Evolutionary conservation across 2,113 vertebrate species (phyloP), one percentile per base, ranked within the genome.

Genomic region (Prolemur simus): DNA sequence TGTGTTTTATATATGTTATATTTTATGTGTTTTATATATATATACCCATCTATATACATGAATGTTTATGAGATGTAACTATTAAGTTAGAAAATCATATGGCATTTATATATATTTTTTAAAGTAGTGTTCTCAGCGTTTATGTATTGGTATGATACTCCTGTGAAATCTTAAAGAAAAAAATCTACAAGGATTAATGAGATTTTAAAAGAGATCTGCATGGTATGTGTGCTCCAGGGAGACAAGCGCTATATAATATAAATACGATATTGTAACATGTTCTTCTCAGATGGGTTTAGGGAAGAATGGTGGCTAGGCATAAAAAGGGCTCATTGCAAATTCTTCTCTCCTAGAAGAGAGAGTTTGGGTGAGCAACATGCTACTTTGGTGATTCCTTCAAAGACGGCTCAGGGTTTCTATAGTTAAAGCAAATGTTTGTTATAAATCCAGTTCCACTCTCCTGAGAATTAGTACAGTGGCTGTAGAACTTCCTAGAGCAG

Each of bases 161-260:
- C 82, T 54, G 14, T 73, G 74, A 97, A 95, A 95, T 89, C 63
- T 94, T 97, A 76, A 94, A 81, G 95, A 78, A 93, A 96, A 96
- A 91, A 49, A 27, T 60, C 74, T 27, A 37, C 69, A 69, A 89
- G 27, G 60, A 97, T 80, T 95, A 96, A 97, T 95, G 69, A 92
- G 52, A 69, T 87, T 94, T 97, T 93, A 89, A 95, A 96, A 73
- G 89, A 96, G 52, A 93, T 76, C 63, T 81, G 32, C 32, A 23
- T 14, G 56, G 52, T 42, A n/a, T 47, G 58, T 83, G 39, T 42
- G 74, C 74, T 92, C 81, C 52, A n/a, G 39, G 89, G 74, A 95
- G 80, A 93, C 45, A 47, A 34, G 68, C 1, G 15, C 45, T 81
- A 39, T 32, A 91, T 81, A 95, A 39, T 32, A 91, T 81, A 95